These are phyloP conservation scores for Ataeniobius toweri DNA, from an alignment of 2,797 vertebrate genomes.

Conservation along the genomic window DNA sequence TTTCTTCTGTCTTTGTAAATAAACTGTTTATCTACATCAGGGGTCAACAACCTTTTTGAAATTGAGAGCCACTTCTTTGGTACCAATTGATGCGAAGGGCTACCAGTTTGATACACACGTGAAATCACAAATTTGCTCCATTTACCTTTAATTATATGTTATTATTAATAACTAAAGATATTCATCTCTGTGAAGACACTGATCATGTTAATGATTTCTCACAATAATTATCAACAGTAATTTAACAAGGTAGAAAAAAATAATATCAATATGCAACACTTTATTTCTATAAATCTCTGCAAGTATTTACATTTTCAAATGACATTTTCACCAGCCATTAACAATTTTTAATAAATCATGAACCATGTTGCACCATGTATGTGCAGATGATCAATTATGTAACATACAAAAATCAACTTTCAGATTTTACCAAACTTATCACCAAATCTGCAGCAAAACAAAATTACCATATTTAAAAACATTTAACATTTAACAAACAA, in stretches of 20 bases:
- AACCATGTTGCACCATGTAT: too few relatives aligned
- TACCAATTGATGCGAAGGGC: background rate
- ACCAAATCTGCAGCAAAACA: background rate
- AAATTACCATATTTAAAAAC: slow-evolving; percentile 9
- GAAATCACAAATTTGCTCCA: too few relatives aligned
- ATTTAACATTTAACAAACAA: background rate
- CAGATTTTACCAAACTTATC: too few relatives aligned
- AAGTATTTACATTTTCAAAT: background rate
- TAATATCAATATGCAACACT: background rate
- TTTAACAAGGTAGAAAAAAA: background rate
- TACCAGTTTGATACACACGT: slow-evolving; percentile 1
- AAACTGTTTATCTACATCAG: background rate
- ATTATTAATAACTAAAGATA: too few relatives aligned
- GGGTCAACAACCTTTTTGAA: slow-evolving; percentile 19
- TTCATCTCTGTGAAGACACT: background rate
- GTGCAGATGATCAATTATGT: background rate
- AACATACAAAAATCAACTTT: too few relatives aligned
- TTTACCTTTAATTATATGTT: too few relatives aligned
- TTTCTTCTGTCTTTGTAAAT: background rate
- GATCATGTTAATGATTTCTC: slow-evolving; percentile 5
- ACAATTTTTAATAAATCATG: background rate
- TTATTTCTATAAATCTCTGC: too few relatives aligned
- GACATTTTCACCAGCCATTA: background rate
- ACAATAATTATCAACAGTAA: background rate
- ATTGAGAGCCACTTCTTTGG: slow-evolving; percentile 8